A percentile compares a stretch with the other conserved stretches of the same genome.
These are phyloP conservation scores for Pseudomyrmex dendroicus DNA, from an alignment of 1,140 invertebrate species.

Conservation along the genomic window DNA sequence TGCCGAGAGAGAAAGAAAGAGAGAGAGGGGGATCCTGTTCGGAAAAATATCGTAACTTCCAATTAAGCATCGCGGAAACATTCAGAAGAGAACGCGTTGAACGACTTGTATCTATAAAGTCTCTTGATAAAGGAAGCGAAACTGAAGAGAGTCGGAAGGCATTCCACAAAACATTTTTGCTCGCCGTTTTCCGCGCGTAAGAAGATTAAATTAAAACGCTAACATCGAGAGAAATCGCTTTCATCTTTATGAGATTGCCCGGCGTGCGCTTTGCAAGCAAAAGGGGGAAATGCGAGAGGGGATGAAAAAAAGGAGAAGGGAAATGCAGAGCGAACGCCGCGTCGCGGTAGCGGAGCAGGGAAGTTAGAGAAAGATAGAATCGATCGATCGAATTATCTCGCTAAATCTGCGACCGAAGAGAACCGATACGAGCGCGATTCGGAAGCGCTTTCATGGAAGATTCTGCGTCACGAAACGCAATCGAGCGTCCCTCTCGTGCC, in stretches of 20 bases:
- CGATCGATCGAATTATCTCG: conserved; percentile 58
- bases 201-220: conserved; percentile 60
- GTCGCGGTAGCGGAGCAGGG: not conserved
- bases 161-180: conserved; percentile 56
- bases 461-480: conserved; percentile 23
- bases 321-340: conserved; percentile 1
- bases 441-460: conserved; percentile 1
- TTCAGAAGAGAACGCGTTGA: not conserved
- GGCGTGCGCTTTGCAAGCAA: conserved; percentile 51
- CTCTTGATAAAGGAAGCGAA: conserved; percentile 43
- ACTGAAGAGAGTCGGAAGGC: conserved; percentile 33
- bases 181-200: conserved; percentile 54
- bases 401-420: conserved; percentile 36
- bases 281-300: not conserved
- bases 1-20: too few relatives aligned
- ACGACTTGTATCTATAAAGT: conserved; percentile 20
- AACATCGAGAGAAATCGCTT: conserved; percentile 61
- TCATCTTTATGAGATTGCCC: conserved; percentile 61
- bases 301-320: not conserved
- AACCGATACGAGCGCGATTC: conserved; percentile 2
- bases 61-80: conserved; percentile 16
- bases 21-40: too few relatives aligned
- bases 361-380: not conserved
- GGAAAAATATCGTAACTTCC: conserved; percentile 6
- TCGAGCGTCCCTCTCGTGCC: not conserved